Evolutionary conservation across 2,888 invertebrate species (phyloP), one percentile per base, ranked within the genome.

Genomic region (Temnothorax unifasciatus): DNA sequence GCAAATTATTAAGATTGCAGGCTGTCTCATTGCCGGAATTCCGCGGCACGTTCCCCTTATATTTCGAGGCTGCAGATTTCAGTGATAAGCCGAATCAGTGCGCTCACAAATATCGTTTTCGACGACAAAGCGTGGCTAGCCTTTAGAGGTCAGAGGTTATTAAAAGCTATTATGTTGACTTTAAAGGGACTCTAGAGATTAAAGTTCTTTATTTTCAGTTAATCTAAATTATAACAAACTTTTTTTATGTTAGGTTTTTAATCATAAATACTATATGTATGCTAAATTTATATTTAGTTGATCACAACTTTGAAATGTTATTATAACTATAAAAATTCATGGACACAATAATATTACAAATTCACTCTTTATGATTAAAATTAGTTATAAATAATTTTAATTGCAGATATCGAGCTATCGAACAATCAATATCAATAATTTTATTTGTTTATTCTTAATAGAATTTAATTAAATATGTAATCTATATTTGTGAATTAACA

Each of bases 1-100:
- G 86, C 86, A 90, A 91, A 90, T 91, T 88, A 91, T 84, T 86
- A 86, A 82, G 88, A 86, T 85, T 85, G 77, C 76, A 83, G 87
- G 83, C 81, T 83, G 86, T 82, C 74, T 73, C 29, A 82, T 68
- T 82, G 81, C 87, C 82, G 84, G 84, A 88, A 90, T 91, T 90
- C 90, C 75, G 66, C 82, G 76, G 83, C 88, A 91, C 90, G 90
- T 88, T 86, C 85, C 44, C 68, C 82, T 91, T 86, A 84, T 84
- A 84, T 84, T 86, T 86, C 82, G 71, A 75, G 68, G 82, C 82
- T 85, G 76, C 54, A 81, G 77, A 79, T 73, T 77, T 59, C 34
- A 79, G 11, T 34, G 57, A 79, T 79, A 73, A 79, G 57, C 29
- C 38, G 21, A 79, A 47, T 79, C 34, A 57, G 44, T 44, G 11